Conservation (phyloP, 2,888 invertebrate species). For the Agriopis marginaria region DNA sequence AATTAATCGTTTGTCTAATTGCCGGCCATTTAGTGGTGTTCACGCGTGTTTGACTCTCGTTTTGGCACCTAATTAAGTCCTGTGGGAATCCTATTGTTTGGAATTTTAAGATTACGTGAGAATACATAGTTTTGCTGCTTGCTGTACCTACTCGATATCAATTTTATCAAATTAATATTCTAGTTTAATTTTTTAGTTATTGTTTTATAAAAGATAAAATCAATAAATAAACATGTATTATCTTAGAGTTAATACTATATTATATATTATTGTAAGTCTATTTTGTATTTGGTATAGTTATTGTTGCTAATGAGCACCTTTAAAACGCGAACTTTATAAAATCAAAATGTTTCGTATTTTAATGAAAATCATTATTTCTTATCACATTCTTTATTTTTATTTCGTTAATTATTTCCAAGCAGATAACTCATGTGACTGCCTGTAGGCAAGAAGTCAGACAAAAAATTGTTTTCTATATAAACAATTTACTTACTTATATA, state of each 20-base stretch:
- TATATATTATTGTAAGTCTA: no score
- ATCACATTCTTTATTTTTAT: neutral
- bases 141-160: neutral
- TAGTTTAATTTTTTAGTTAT: no score
- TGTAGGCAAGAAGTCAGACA: constrained; percentile 14
- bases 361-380: neutral
- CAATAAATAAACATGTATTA: no score
- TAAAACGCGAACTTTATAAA: neutral
- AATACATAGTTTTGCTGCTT: constrained; percentile 39
- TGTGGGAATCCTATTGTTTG: constrained; percentile 69
- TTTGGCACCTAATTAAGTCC: constrained; percentile 82
- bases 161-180: no score
- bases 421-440: neutral
- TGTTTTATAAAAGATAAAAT: no score
- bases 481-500: neutral
- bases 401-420: neutral
- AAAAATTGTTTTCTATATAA: neutral
- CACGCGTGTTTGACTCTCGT: constrained; percentile 75
- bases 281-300: no score
- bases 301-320: neutral
- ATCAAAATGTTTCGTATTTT: no score
- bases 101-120: constrained; percentile 51
- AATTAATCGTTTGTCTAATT: constrained; percentile 79
- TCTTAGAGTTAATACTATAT: no score
- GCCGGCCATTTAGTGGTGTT: constrained; percentile 77